Evolutionary conservation across 2,797 vertebrate species (phyloP).

Genomic region (Borostomias antarcticus): DNA sequence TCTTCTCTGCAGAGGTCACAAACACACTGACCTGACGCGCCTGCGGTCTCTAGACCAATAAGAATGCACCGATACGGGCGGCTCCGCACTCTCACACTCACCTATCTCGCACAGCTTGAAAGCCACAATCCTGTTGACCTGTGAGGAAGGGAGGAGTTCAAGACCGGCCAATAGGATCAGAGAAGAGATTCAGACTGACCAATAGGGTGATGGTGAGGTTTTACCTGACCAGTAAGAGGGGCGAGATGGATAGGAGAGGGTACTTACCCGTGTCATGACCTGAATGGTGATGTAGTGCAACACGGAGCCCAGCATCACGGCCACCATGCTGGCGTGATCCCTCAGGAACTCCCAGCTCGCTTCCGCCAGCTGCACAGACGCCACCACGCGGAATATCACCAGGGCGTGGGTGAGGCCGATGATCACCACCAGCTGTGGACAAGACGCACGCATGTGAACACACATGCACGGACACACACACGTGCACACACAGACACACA

Average conservation of each 20-base stretch:
- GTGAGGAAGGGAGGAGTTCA: constrained; percentile 22
- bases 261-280: constrained; percentile 72
- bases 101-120: constrained; percentile 83
- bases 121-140: constrained; percentile 85
- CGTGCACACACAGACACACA: constrained; percentile 6
- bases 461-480: constrained; percentile 31
- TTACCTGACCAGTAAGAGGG: too few relatives aligned
- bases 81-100: constrained; percentile 77
- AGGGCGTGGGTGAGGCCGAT: constrained; percentile 86
- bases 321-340: constrained; percentile 74
- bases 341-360: constrained; percentile 66
- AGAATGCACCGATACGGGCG: too few relatives aligned
- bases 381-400: constrained; percentile 88
- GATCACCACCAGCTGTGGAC: constrained; percentile 83
- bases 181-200: not conserved
- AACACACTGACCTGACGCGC: constrained; percentile 12
- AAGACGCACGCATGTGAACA: constrained; percentile 12
- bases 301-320: constrained; percentile 84
- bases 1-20: constrained; percentile 77
- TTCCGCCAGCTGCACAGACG: constrained; percentile 71
- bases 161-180: not conserved
- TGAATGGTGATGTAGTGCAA: constrained; percentile 86
- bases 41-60: constrained; percentile 22
- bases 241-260: too few relatives aligned
- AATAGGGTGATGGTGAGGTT: not conserved